Percentiles rank a stretch among this genome's conserved stretches.
Conservation (phyloP, 2,888 invertebrate species). For the Falcaria lacertinaria region DNA sequence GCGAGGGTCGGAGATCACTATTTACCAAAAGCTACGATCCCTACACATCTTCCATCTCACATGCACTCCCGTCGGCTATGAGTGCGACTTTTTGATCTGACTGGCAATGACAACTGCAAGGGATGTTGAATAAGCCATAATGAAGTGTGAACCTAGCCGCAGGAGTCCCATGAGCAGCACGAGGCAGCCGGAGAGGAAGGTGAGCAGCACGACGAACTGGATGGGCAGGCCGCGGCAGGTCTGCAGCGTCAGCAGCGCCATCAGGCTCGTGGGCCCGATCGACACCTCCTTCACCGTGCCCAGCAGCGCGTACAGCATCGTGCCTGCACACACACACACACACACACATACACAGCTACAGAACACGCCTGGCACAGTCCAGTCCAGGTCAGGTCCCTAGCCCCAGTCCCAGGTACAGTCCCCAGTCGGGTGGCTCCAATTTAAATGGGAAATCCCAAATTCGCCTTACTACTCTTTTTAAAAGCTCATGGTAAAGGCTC, state of each 20-base stretch:
- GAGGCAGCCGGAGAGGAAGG: conserved; percentile 88
- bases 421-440: no score
- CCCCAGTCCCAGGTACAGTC: no score
- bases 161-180: conserved; percentile 90
- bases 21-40: no score
- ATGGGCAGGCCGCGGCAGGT: conserved; percentile 84
- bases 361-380: background rate
- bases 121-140: background rate
- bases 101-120: no score
- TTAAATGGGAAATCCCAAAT: no score
- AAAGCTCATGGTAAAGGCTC: no score
- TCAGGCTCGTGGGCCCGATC: conserved; percentile 95
- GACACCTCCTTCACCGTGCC: conserved; percentile 93
- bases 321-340: conserved; percentile 77
- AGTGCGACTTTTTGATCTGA: no score
- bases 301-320: conserved; percentile 91
- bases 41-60: no score
- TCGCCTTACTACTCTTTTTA: no score
- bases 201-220: conserved; percentile 86
- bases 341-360: background rate
- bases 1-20: no score
- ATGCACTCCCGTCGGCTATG: no score
- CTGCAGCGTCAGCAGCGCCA: conserved; percentile 91
- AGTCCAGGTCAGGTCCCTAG: no score
- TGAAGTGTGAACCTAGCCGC: conserved; percentile 81